Evolutionary conservation across 1,140 invertebrate genomes (phyloP).

Genomic region (Wasmannia auropunctata): DNA sequence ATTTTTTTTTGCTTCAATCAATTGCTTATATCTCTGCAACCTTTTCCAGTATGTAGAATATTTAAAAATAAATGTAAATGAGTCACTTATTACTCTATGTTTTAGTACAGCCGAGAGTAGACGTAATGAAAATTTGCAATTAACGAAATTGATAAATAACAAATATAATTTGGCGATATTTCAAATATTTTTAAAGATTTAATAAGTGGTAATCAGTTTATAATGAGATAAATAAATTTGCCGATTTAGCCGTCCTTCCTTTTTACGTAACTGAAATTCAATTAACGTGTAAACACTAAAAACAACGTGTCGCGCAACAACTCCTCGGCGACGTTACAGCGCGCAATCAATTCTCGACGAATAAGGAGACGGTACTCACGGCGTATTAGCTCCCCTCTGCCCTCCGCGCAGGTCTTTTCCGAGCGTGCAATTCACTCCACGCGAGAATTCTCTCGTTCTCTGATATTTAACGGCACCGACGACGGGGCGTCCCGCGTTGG

Average conservation of each 20-base stretch:
- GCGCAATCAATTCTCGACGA: constrained; percentile 41
- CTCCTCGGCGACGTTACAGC: constrained; percentile 9
- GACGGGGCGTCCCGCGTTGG: constrained; percentile 26
- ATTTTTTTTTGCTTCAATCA: too few relatives aligned
- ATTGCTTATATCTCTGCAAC: not conserved
- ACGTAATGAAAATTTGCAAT: not conserved
- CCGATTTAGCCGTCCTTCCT: not conserved
- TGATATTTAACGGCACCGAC: constrained; percentile 53
- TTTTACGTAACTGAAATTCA: not conserved
- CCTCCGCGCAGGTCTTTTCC: not conserved
- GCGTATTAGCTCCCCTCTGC: constrained; percentile 11
- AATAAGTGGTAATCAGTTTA: not conserved
- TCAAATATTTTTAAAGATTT: not conserved
- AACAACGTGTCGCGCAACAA: not conserved
- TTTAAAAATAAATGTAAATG: constrained; percentile 34
- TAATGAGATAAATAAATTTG: not conserved
- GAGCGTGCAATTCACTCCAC: constrained; percentile 29
- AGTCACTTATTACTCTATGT: not conserved
- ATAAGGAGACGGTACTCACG: constrained; percentile 35
- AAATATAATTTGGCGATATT: not conserved
- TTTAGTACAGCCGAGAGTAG: not conserved
- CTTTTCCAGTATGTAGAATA: not conserved
- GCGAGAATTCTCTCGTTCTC: constrained; percentile 28
- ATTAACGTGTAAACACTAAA: constrained; percentile 36
- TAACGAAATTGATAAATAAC: not conserved